Conservation (phyloP, 1,140 invertebrate species). For the Drosophila lowei region DNA sequence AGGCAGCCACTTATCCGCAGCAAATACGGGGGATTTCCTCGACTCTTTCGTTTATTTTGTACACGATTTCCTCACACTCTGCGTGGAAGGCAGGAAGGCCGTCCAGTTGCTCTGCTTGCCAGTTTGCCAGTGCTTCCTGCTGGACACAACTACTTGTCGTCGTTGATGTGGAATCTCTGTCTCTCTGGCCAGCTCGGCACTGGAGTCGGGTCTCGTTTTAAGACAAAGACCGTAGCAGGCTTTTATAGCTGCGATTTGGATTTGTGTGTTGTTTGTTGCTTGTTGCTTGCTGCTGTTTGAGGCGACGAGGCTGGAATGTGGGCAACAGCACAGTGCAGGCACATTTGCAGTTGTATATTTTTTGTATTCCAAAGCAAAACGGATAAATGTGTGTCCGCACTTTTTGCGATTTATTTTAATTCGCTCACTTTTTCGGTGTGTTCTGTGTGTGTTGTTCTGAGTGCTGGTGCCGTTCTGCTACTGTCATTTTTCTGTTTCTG, state of each 20-base stretch:
- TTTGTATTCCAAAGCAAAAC: too few species aligned
- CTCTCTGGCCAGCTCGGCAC: background rate
- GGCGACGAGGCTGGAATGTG: too few species aligned
- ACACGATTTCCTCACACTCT: too few species aligned
- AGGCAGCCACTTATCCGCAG: too few species aligned
- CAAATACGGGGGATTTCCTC: too few species aligned
- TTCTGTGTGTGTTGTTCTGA: slow-evolving; percentile 28
- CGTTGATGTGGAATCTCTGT: too few species aligned
- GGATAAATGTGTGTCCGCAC: background rate
- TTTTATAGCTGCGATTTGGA: background rate
- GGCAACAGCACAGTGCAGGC: slow-evolving; percentile 10
- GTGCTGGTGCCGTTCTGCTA: slow-evolving; percentile 25
- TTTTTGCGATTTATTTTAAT: slow-evolving; percentile 62
- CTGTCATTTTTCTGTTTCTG: slow-evolving; percentile 57
- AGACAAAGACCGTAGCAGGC: slow-evolving; percentile 25
- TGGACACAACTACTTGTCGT: too few species aligned
- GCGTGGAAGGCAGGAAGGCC: too few species aligned
- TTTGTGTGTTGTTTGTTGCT: slow-evolving; percentile 2
- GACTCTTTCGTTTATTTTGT: too few species aligned
- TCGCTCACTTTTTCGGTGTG: slow-evolving; percentile 21
- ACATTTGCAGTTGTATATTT: slow-evolving; percentile 13
- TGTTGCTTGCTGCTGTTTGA: too few species aligned
- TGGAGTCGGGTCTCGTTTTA: slow-evolving; percentile 10
- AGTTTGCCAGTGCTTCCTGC: too few species aligned
- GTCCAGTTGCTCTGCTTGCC: too few species aligned